Conservation (phyloP, 2,888 invertebrate genomes). For the Cancer borealis region DNA sequence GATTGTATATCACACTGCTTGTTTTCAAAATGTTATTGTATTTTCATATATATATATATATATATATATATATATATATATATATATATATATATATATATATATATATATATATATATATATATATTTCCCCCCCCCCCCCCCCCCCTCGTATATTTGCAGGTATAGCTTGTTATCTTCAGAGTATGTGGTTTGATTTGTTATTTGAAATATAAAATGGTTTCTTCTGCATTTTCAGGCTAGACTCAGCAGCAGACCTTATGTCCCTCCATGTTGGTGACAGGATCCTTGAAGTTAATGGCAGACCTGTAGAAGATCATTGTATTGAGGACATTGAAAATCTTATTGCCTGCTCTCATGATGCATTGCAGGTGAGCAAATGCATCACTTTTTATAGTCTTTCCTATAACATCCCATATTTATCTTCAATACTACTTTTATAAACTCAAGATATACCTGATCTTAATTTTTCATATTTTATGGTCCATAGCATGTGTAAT, state of each 20-base stretch:
- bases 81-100: neutral
- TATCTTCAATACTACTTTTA: neutral
- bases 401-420: neutral
- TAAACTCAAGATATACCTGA: too few relatives aligned
- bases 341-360: constrained; percentile 86
- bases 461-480: too few relatives aligned
- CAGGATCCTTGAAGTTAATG: constrained; percentile 94
- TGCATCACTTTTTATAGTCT: neutral
- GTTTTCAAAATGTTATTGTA: too few relatives aligned
- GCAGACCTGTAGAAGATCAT: constrained; percentile 90
- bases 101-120: constrained; percentile 10
- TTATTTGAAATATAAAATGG: neutral
- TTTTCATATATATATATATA: neutral
- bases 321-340: constrained; percentile 89
- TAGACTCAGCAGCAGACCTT: constrained; percentile 89
- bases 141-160: neutral
- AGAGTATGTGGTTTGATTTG: neutral
- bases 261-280: constrained; percentile 95
- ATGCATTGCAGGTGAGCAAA: constrained; percentile 86
- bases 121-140: neutral
- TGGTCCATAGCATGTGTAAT: too few relatives aligned
- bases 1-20: too few relatives aligned
- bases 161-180: neutral
- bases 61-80: neutral
- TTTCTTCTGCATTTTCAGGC: constrained; percentile 82